Evolutionary conservation across 1,140 invertebrate species (phyloP).

Genomic region (Mya arenaria): DNA sequence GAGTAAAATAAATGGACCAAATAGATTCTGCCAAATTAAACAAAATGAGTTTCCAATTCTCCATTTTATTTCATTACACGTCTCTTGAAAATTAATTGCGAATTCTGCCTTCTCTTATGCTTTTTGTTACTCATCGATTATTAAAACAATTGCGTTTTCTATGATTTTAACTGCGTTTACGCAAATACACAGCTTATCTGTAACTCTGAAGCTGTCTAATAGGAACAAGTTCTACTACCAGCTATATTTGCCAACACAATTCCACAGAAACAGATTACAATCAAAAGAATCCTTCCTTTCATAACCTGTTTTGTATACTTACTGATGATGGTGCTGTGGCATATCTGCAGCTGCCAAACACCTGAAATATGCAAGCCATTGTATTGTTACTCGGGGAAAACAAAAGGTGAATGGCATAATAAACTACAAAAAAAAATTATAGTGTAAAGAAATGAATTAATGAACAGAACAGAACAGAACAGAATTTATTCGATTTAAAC

Average conservation of each 20-base stretch:
- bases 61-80: no score
- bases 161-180: not conserved
- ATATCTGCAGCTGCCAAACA: conserved; percentile 38
- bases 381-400: not conserved
- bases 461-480: not conserved
- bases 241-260: not conserved
- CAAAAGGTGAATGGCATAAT: not conserved
- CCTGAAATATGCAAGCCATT: conserved; percentile 8
- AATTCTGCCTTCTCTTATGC: no score
- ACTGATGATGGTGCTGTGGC: conserved; percentile 40
- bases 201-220: not conserved
- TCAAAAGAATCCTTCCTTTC: not conserved
- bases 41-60: no score
- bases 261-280: not conserved
- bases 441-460: not conserved
- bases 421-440: not conserved
- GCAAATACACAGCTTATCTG: not conserved
- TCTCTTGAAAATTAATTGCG: no score
- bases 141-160: not conserved
- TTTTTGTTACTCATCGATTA: not conserved
- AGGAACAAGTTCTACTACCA: not conserved
- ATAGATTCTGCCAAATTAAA: no score
- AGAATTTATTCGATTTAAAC: not conserved
- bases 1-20: no score
- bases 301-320: not conserved